Evolutionary conservation across 2,888 invertebrate species (phyloP), one percentile per base, ranked within the genome.

Genomic region (Scaptomyza cyrtandrae): DNA sequence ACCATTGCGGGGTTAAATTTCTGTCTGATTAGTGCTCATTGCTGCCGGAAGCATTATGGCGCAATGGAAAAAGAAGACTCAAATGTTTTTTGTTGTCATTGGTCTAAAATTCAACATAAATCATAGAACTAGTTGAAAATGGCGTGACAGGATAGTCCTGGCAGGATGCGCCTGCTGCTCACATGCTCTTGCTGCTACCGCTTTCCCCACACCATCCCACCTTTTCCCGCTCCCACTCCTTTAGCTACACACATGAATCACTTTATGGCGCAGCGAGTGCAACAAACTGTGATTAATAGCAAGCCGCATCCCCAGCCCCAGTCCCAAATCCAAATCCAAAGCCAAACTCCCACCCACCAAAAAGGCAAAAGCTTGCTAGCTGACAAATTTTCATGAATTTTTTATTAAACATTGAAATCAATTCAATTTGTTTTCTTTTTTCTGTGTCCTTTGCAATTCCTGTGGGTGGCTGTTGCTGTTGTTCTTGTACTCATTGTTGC

Each of bases 321-420:
- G 9, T 13, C 10, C 35, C 10, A 29, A 6, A 24, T 41, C 52
- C 58, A 46, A 9, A 53, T 41, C 52, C 58, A 46, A 9, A 53
- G 44, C 55, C 50, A 27, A 29, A 55, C 33, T 39, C 24, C 50
- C 46, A 53, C 33, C 35, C n/a, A 24, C 39, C n/a, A 33, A 41
- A 24, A 44, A 46, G 41, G 24, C 57, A 48, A 65, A 82, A 85
- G 64, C 74, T 83, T 68, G 58, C 37, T 39, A 49, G 68, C 89
- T 89, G 90, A 88, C 88, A 88, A 88, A 88, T 89, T 89, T 88
- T 88, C 88, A 83, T 89, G 90, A 83, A 89, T 89, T 88, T 87
- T 87, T 89, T 87, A 89, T 86, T 87, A 85, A 85, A 85, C 85
- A 85, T 87, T 88, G 85, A 85, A 86, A 86, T 86, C 86, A 86